Evolutionary conservation across 2,888 invertebrate species (phyloP), one percentile per base, ranked within the genome.

Genomic region (Tryphoninae sp.): DNA sequence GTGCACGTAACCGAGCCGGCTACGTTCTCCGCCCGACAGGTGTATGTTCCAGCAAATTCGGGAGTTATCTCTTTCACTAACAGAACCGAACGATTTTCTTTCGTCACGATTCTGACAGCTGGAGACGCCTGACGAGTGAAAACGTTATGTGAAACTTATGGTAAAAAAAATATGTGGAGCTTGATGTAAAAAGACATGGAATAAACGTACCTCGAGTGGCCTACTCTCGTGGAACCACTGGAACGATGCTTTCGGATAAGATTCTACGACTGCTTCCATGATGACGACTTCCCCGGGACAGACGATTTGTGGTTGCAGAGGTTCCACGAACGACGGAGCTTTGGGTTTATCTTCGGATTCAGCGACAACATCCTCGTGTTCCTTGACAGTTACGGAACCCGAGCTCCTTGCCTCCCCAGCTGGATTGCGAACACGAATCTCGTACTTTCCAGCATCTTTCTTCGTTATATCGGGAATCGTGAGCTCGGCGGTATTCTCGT

Each of bases 1-100:
- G 97, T 96, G 86, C 96, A 96, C n/a, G 96, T 96, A 7, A 97
- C 96, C 0, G 97, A 97, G 9, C 98, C 98, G 67, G 95, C 96
- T 68, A 96, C 96, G 91, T 98, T 98, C 92, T 97, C 96, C 2
- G 98, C 98, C 87, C 97, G 94, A 87, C 98, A 98, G 22, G 97
- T 97, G 87, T 97, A 96, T 40, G 95, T 94, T 26, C 97, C 98
- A 77, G 94, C 93, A 86, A 94, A 94, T 90, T 96, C 95, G 78
- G 94, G 93, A 76, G 93, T 94, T 64, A 96, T 94, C 88, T 96
- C 95, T 88, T 95, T 95, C 81, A 97, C 95, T 84, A 96, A 93
- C 22, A 98, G 93, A 77, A 96, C 95, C n/a, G 97, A 97, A 88
- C 95, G 94, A 89, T 97, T 97, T 55, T 95, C 95, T 88, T 94